Base-by-base conservation (phyloP, 2,113 vertebrate genomes). In the Nibea coibor region DNA sequence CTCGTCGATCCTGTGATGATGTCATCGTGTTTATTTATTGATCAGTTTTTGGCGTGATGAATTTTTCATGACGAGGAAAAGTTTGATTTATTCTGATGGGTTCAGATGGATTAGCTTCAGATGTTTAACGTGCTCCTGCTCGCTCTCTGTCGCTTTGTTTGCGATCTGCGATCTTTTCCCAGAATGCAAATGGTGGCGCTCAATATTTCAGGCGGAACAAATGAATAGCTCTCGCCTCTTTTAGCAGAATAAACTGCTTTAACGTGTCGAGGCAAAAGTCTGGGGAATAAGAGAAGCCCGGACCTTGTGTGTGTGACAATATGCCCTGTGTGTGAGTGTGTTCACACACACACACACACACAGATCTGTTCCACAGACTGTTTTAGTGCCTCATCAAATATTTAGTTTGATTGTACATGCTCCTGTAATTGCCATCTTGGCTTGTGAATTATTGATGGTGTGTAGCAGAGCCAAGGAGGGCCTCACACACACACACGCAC, bases 341-440 rank as follows among this genome's bases (percentile, higher is more conserved):
- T n/a, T n/a, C n/a, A n/a, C n/a, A n/a, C n/a, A n/a, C n/a, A n/a
- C n/a, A n/a, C n/a, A n/a, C n/a, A n/a, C n/a, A 74, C 59, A 74
- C 50, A 88, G 88, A 95, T 94, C 92, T 90, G 87, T 94, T 94
- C 93, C 91, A 93, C 90, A 81, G 92, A 93, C 94, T 95, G 94
- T 94, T 95, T 96, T 95, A 95, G 94, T 93, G 93, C 92, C 93
- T 95, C 94, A 95, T 96, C 92, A 95, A 96, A 95, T 95, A 96
- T 96, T 96, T 94, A 95, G 92, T 94, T 87, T 96, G 95, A 95
- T 96, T 95, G 95, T 95, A 95, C 93, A 95, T 87, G 94, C 86
- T 92, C 91, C 93, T 95, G 95, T 95, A 95, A 95, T 95, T 95
- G 95, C 94, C 92, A 94, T 94, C 93, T 94, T 92, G 91, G 92